Base-by-base conservation (phyloP, 2,797 vertebrate species). In the Lateolabrax maculatus region DNA sequence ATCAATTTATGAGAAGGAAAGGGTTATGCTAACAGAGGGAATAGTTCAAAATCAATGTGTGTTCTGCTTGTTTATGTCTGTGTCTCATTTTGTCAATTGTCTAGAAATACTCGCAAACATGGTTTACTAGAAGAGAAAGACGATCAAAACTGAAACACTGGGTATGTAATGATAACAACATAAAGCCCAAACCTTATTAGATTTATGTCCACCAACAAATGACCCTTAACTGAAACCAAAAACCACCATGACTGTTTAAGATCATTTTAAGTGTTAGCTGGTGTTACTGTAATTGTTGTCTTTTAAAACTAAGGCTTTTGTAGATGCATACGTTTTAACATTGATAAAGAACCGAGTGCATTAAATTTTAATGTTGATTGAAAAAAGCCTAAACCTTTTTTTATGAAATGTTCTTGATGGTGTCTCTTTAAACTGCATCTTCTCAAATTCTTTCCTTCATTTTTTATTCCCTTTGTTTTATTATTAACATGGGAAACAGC, bases 1-100 rank as follows among this genome's bases (percentile, higher is more conserved):
- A 80, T 69, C 37, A 61, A 12, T 56, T 75, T 62, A 58, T 51
- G 51, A 44, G 41, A 76, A 66, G 55, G 75, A 74, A 70, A 29
- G 13, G 51, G 13, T 69, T 18, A 53, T 55, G 27, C 18, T 62
- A 27, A 27, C 34, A 34, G 60, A 36, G 16, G 43, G 66, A 71
- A 41, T 18, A 37, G 57, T 5, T 9, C 6, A 62, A 71, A 39
- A 80, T n/a, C 0, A 58, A 51, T 39, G 39, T 31, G 27, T 60
- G 6, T 11, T 52, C 19, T 23, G 41, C 56, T 19, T 36, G 16
- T 60, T 71, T 39, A 36, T 70, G 69, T 52, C 36, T 46, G 53
- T 65, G 36, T n/a, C 10, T 57, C 51, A 46, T 39, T 65, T 18
- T 18, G 23, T 57, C 25, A 9, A 16, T 69, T 49, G 25, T 51